Conservation (phyloP, 1,140 invertebrate genomes). For the Carposina sasakii region DNA sequence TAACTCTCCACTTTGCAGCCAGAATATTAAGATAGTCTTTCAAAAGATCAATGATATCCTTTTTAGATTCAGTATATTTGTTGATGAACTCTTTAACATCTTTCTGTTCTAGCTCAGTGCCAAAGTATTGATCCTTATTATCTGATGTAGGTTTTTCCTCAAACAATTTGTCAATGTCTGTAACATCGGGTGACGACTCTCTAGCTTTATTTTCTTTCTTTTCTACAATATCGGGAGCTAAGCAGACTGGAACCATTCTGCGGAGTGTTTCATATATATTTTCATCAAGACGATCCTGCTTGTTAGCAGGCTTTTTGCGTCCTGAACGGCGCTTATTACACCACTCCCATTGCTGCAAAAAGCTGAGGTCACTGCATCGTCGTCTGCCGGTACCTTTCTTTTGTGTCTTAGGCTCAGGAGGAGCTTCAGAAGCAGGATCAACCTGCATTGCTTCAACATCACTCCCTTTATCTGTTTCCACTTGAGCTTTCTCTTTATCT, state of each 20-base stretch:
- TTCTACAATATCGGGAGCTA: constrained; percentile 52
- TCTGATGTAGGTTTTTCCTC: constrained; percentile 56
- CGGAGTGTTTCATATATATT: constrained; percentile 79
- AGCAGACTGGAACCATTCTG: constrained; percentile 68
- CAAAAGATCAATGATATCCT: constrained; percentile 77
- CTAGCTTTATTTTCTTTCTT: constrained; percentile 58
- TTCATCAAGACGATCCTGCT: constrained; percentile 72
- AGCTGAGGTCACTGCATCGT: constrained; percentile 77
- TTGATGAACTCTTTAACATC: constrained; percentile 79
- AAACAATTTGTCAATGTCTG: constrained; percentile 78
- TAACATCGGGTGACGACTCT: constrained; percentile 77
- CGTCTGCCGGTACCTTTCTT: constrained; percentile 76
- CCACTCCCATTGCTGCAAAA: constrained; percentile 82
- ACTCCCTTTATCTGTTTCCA: constrained; percentile 61
- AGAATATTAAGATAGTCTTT: constrained; percentile 75
- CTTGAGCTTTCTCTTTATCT: constrained; percentile 54
- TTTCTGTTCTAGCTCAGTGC: constrained; percentile 74
- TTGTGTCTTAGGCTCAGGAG: constrained; percentile 53
- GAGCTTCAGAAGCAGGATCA: constrained; percentile 15
- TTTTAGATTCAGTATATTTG: constrained; percentile 65
- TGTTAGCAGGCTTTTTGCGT: constrained; percentile 68
- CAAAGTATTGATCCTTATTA: constrained; percentile 74
- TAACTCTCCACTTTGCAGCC: constrained; percentile 74
- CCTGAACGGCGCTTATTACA: constrained; percentile 81
- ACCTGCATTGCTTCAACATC: constrained; percentile 38